A percentile compares a stretch with the other conserved stretches of the same genome.
Evolutionary conservation across 1,140 invertebrate genomes (phyloP).

Genomic region (Bombyx mandarina): DNA sequence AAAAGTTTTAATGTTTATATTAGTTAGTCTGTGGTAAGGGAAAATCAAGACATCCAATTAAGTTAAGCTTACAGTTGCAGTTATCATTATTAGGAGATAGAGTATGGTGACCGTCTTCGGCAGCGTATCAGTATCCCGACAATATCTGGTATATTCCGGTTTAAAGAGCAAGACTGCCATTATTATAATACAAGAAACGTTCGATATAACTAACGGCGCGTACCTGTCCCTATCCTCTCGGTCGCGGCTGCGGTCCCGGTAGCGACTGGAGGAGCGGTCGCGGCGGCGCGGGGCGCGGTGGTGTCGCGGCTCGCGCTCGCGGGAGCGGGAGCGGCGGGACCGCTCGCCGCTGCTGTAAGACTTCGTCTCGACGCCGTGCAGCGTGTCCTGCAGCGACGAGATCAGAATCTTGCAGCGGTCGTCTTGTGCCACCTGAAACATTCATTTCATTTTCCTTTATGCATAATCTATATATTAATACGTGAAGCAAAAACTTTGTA

Average conservation of each 20-base stretch:
- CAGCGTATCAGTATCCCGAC: too few species aligned
- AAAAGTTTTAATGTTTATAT: too few species aligned
- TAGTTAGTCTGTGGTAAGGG: too few species aligned
- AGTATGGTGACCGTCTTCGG: too few species aligned
- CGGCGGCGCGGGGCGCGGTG: conserved; percentile 77
- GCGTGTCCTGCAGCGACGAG: conserved; percentile 95
- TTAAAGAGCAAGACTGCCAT: not conserved
- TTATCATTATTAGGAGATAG: too few species aligned
- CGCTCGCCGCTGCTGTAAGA: conserved; percentile 84
- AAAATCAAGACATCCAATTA: too few species aligned
- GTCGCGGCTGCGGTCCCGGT: conserved; percentile 83
- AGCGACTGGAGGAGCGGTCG: conserved; percentile 85
- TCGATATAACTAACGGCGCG: not conserved
- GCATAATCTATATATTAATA: too few species aligned
- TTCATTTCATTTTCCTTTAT: not conserved
- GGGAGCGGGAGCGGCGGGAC: conserved; percentile 80
- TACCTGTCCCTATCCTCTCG: conserved; percentile 74
- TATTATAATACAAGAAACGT: too few species aligned
- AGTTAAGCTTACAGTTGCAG: too few species aligned
- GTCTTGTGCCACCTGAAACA: conserved; percentile 86
- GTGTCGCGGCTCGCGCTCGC: conserved; percentile 84
- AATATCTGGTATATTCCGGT: not conserved
- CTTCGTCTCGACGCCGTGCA: conserved; percentile 97
- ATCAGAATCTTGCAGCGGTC: conserved; percentile 99
- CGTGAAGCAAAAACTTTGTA: too few species aligned